Percentiles rank a stretch among this genome's conserved stretches.
Conservation (phyloP, 2,797 vertebrate genomes). For the Falco biarmicus region DNA sequence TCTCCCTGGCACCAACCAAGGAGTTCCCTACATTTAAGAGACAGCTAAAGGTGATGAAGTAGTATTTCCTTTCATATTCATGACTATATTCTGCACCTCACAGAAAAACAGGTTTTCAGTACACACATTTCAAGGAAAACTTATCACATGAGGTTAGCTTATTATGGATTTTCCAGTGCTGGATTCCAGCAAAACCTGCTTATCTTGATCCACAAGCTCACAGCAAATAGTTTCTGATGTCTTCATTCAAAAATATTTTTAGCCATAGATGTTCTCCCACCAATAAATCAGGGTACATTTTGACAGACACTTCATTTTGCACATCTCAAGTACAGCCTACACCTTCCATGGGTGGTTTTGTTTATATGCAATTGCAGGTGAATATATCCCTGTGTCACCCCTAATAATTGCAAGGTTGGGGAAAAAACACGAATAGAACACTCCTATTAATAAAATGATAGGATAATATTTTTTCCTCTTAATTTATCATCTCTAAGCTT, state of each 20-base stretch:
- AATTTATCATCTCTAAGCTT: neutral
- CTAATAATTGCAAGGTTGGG: neutral
- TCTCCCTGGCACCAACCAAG: neutral
- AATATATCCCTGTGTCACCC: neutral
- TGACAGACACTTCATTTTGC: slow-evolving; percentile 3
- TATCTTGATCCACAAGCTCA: neutral
- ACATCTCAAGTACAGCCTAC: slow-evolving; percentile 3
- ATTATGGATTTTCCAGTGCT: neutral
- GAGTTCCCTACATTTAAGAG: neutral
- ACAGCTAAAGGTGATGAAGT: neutral
- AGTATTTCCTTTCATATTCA: neutral
- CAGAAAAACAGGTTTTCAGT: neutral
- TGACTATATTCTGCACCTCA: neutral
- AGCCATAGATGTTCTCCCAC: neutral
- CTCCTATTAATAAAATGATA: neutral
- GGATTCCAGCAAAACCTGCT: neutral
- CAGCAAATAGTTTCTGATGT: neutral
- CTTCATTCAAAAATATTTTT: neutral
- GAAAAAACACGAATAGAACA: neutral
- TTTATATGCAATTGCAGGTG: neutral
- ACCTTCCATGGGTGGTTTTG: neutral
- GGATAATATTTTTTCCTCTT: neutral
- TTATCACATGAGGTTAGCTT: neutral
- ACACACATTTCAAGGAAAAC: neutral
- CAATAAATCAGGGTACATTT: neutral